phyloP scores from a whole-genome alignment of 2,888 invertebrate species.

The Torymus tubicola region DNA sequence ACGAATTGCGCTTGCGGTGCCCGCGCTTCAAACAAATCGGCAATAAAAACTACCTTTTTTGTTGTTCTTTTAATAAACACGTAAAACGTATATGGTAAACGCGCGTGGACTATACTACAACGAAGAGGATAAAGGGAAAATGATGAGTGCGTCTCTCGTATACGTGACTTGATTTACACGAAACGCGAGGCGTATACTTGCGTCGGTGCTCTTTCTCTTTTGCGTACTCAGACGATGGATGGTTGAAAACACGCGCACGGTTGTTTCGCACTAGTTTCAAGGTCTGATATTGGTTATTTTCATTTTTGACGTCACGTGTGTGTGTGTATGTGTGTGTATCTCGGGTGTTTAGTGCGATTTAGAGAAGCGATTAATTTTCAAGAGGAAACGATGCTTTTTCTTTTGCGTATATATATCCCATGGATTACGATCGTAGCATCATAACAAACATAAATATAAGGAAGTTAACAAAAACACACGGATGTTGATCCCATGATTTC shows the following conservation, averaged over 20 bases:
- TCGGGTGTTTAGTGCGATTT: not conserved
- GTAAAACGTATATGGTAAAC: too few relatives aligned
- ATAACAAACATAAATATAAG: too few relatives aligned
- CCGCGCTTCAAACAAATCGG: not conserved
- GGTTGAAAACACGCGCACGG: too few relatives aligned
- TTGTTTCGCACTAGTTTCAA: slow-evolving; percentile 24
- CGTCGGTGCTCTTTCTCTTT: too few relatives aligned
- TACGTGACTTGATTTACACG: slow-evolving; percentile 19
- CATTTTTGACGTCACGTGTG: slow-evolving; percentile 20
- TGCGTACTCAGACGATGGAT: too few relatives aligned
- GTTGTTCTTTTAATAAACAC: too few relatives aligned
- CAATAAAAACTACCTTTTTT: too few relatives aligned
- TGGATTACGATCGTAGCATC: too few relatives aligned
- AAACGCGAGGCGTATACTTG: not conserved
- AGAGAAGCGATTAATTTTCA: not conserved
- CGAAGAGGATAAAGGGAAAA: too few relatives aligned
- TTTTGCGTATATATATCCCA: not conserved
- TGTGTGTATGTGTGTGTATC: too few relatives aligned
- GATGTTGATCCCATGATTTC: too few relatives aligned
- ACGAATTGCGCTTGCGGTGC: not conserved
- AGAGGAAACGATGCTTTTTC: slow-evolving; percentile 14
- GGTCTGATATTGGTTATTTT: slow-evolving; percentile 37
- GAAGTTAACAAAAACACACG: slow-evolving; percentile 4
- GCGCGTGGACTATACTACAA: too few relatives aligned
- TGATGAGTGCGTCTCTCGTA: not conserved